Conservation (phyloP, 2,888 invertebrate genomes). For the Drosophila anceps region DNA sequence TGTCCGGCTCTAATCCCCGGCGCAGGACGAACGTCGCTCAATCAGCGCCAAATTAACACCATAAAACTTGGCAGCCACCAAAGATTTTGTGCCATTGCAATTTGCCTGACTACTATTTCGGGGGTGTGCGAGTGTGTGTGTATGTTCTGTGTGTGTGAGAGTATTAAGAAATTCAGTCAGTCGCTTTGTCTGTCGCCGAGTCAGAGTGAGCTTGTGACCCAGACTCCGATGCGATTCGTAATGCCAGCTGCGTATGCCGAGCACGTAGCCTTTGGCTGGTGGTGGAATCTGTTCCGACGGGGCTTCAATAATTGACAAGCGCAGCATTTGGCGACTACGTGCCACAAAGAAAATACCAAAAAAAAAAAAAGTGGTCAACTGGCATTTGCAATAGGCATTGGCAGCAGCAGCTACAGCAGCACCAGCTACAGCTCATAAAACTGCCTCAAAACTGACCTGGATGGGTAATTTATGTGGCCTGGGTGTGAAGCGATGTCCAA, state of each 20-base stretch:
- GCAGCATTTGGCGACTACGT: conserved; percentile 68
- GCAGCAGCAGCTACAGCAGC: background rate
- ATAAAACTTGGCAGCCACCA: conserved; percentile 66
- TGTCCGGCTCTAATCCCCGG: conserved; percentile 56
- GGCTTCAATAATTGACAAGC: conserved; percentile 66
- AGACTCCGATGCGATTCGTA: conserved; percentile 31
- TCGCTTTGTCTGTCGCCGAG: conserved; percentile 17
- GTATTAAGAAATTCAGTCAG: conserved; percentile 21
- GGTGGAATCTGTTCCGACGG: conserved; percentile 64
- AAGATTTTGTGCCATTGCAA: conserved; percentile 49
- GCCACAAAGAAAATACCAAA: conserved; percentile 26
- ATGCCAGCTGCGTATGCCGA: conserved; percentile 60
- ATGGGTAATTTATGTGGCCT: conserved; percentile 74
- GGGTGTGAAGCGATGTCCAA: conserved; percentile 68
- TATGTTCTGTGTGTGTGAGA: background rate
- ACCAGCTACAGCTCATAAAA: conserved; percentile 58
- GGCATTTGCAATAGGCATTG: conserved; percentile 21
- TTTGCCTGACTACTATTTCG: conserved; percentile 27
- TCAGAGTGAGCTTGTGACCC: conserved; percentile 7
- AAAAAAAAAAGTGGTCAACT: conserved; percentile 5
- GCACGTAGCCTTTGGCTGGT: conserved; percentile 62
- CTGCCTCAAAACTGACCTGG: conserved; percentile 73
- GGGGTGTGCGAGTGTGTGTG: conserved; percentile 1
- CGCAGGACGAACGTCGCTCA: conserved; percentile 62
- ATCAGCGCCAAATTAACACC: conserved; percentile 79